Base-by-base conservation (phyloP, 2,888 invertebrate species). In the Drosophila pegasa region DNA sequence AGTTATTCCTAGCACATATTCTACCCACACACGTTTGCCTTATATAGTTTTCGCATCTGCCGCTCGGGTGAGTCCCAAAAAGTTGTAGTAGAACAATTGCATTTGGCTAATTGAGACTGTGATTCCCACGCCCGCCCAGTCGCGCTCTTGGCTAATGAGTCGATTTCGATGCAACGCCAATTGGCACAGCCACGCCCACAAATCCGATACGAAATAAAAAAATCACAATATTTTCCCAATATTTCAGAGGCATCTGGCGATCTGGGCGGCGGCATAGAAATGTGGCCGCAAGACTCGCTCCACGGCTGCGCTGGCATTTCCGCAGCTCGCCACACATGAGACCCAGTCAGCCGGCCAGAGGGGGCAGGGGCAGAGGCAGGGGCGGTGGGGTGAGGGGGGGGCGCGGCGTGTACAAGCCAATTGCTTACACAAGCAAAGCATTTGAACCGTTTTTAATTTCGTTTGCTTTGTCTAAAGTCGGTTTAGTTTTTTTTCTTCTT, bases 361-460 rank as follows among this genome's bases (percentile, higher is more conserved):
- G 12, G 18, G 10, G 40, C 5, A 1, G 22, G 41, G 7, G 2
- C 0, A 18, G 33, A n/a, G 16, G 4, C 27, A 31, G 20, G 14
- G 25, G 37, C 7, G 25, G 25, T 2, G 5, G 31, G 22, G 1
- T 1, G 14, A 20, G 10, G 1, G 3, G 4, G n/a, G 8, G 43
- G 10, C n/a, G 25, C 16, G 33, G 45, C 12, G 62, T 16, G 51
- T 54, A 50, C 58, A 62, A 74, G 71, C 69, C 73, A 75, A 86
- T 78, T 77, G 83, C 79, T 83, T 83, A 76, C 71, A 80, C 71
- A 83, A 78, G 84, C 76, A 75, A 84, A 76, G 61, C 87, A 63
- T 75, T 84, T 87, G 73, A 84, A 78, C 80, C 80, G 84, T 84
- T 84, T 83, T 84, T 87, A 84, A 87, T 84, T 87, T 84, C 85